A percentile compares a stretch with the other conserved stretches of the same genome.
Conservation (phyloP, 2,113 vertebrate genomes). For the Steatornis caripensis region DNA sequence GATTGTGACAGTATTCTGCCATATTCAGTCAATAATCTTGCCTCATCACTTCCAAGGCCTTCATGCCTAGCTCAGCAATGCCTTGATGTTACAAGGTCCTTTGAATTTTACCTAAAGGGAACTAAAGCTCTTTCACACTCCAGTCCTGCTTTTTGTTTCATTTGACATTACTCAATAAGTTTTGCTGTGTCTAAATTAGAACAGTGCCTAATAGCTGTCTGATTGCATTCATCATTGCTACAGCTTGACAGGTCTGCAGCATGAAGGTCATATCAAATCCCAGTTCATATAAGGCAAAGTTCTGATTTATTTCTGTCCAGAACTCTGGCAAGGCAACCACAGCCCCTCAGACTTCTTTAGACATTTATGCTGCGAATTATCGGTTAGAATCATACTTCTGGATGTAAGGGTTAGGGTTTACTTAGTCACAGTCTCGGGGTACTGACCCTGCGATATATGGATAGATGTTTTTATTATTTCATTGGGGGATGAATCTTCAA, state of each 20-base stretch:
- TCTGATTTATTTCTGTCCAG: constrained; percentile 22
- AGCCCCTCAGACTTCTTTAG: neutral
- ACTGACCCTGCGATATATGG: neutral
- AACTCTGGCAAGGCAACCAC: neutral
- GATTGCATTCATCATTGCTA: constrained; percentile 53
- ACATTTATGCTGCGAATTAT: neutral
- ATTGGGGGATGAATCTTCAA: neutral
- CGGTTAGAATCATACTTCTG: neutral
- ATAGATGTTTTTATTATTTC: neutral
- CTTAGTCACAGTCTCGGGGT: neutral
- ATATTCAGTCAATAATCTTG: neutral
- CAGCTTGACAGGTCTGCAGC: constrained; percentile 46
- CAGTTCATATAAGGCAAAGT: constrained; percentile 48
- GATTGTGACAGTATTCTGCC: neutral
- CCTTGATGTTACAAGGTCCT: constrained; percentile 38
- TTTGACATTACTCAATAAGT: constrained; percentile 47
- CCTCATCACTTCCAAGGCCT: constrained; percentile 16
- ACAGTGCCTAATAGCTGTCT: constrained; percentile 62
- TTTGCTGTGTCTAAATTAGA: constrained; percentile 62
- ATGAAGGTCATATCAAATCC: constrained; percentile 59
- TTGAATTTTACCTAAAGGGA: constrained; percentile 59
- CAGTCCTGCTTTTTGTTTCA: constrained; percentile 48
- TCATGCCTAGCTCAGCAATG: neutral
- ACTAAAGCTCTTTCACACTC: constrained; percentile 40
- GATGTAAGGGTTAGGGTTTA: neutral